These are phyloP conservation scores for Bufo gargarizans DNA, from an alignment of 2,113 vertebrate species.

Conservation along the genomic window DNA sequence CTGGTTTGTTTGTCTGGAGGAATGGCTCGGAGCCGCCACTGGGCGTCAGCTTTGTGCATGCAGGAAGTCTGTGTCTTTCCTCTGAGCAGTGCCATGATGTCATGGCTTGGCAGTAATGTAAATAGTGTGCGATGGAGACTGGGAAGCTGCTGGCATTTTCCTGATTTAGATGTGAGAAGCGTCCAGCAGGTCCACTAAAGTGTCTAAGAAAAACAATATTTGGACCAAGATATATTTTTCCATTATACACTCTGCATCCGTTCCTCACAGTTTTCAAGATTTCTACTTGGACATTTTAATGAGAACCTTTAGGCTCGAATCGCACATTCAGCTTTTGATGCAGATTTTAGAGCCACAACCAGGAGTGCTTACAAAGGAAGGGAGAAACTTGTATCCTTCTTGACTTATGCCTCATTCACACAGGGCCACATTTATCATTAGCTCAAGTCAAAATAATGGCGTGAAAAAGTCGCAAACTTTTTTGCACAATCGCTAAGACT, in stretches of 20 bases:
- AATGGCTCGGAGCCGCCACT: slow-evolving; percentile 60
- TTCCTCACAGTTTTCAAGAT: neutral
- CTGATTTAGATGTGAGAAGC: neutral
- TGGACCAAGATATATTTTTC: neutral
- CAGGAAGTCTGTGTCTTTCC: slow-evolving; percentile 67
- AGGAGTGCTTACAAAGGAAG: too few species aligned
- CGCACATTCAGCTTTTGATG: too few species aligned
- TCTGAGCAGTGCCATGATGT: slow-evolving; percentile 68
- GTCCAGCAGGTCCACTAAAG: neutral
- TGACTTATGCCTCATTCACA: too few species aligned
- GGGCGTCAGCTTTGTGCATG: slow-evolving; percentile 62
- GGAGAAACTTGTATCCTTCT: too few species aligned
- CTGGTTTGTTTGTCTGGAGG: slow-evolving; percentile 60
- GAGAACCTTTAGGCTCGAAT: too few species aligned
- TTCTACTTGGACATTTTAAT: too few species aligned
- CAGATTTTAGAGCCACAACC: too few species aligned
- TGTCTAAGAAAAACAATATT: neutral
- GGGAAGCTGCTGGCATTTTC: slow-evolving; percentile 65
- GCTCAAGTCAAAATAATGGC: too few species aligned
- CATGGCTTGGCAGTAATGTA: slow-evolving; percentile 68
- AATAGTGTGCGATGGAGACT: slow-evolving; percentile 68
- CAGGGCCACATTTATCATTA: too few species aligned
- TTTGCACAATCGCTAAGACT: too few species aligned
- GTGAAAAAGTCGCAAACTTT: too few species aligned
- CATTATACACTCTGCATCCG: too few species aligned